Percentiles rank a stretch among this genome's conserved stretches.
phyloP scores from a whole-genome alignment of 2,888 invertebrate species.

The Eutolmus rufibarbis region DNA sequence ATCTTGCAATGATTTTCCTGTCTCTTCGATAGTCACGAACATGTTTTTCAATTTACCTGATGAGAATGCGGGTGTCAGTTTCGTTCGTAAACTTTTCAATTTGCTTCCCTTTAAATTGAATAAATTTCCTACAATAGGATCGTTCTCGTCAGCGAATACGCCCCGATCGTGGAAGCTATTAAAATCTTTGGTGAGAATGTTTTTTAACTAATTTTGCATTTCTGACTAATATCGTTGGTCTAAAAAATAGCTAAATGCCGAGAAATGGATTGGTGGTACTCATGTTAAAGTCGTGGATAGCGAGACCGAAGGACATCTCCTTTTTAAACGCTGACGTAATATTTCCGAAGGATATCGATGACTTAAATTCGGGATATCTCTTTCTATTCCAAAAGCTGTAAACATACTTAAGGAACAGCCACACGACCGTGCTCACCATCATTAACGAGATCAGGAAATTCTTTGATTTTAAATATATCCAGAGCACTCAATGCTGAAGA shows the following conservation, averaged over 20 bases:
- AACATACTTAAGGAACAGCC: constrained; percentile 46
- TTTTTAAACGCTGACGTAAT: constrained; percentile 66
- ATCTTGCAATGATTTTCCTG: constrained; percentile 57
- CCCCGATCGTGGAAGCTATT: constrained; percentile 69
- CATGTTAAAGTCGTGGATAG: constrained; percentile 68
- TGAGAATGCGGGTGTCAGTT: constrained; percentile 73
- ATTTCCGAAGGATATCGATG: constrained; percentile 71
- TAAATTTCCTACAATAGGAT: constrained; percentile 69
- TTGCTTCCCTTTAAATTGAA: constrained; percentile 66
- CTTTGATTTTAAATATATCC: constrained; percentile 51
- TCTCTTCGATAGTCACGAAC: constrained; percentile 68
- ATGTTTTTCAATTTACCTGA: constrained; percentile 72
- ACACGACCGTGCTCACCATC: not conserved
- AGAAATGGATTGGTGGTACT: constrained; percentile 56
- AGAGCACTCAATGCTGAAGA: not conserved
- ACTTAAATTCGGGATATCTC: constrained; percentile 67
- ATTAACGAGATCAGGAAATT: not conserved
- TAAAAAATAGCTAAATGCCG: constrained; percentile 69
- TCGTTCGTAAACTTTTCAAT: constrained; percentile 71
- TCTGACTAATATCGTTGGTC: constrained; percentile 69
- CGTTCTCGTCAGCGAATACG: constrained; percentile 68
- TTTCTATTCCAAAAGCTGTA: constrained; percentile 67
- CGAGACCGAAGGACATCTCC: constrained; percentile 69
- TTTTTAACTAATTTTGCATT: constrained; percentile 70
- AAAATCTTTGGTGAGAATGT: constrained; percentile 70